Evolutionary conservation across 2,888 invertebrate species (phyloP).

Genomic region (Neuroscelio doddi): DNA sequence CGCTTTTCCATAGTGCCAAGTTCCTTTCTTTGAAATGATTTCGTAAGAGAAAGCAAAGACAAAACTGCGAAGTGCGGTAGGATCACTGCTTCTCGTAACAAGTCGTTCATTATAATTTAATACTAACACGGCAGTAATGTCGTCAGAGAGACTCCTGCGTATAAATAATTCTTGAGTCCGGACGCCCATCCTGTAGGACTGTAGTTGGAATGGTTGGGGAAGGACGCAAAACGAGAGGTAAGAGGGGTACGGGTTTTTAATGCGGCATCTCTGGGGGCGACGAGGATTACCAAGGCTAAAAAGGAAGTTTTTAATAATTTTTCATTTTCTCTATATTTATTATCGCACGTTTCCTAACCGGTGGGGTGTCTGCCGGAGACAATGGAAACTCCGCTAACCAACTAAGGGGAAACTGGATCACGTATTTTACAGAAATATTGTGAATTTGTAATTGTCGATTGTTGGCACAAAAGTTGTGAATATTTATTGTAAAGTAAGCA

Average conservation of each 20-base stretch:
- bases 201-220: conserved; percentile 44
- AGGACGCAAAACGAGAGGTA: conserved; percentile 40
- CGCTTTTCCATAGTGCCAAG: conserved; percentile 9
- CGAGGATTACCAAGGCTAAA: conserved; percentile 71
- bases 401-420: conserved; percentile 32
- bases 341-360: conserved; percentile 71
- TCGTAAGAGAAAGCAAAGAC: conserved; percentile 37
- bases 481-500: no score
- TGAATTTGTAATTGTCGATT: conserved; percentile 57
- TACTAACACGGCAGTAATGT: conserved; percentile 72
- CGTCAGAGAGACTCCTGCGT: conserved; percentile 71
- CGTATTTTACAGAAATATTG: conserved; percentile 41
- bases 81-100: conserved; percentile 67
- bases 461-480: no score
- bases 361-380: conserved; percentile 63
- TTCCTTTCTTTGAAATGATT: conserved; percentile 35
- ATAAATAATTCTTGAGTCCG: conserved; percentile 72
- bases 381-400: conserved; percentile 58
- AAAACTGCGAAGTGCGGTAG: conserved; percentile 56
- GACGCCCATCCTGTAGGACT: conserved; percentile 68
- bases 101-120: conserved; percentile 73
- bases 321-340: conserved; percentile 73
- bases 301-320: conserved; percentile 73
- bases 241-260: conserved; percentile 64
- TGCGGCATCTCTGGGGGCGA: conserved; percentile 71